Evolutionary conservation across 2,888 invertebrate species (phyloP), one percentile per base, ranked within the genome.

Genomic region (Meteorus cinctellus): DNA sequence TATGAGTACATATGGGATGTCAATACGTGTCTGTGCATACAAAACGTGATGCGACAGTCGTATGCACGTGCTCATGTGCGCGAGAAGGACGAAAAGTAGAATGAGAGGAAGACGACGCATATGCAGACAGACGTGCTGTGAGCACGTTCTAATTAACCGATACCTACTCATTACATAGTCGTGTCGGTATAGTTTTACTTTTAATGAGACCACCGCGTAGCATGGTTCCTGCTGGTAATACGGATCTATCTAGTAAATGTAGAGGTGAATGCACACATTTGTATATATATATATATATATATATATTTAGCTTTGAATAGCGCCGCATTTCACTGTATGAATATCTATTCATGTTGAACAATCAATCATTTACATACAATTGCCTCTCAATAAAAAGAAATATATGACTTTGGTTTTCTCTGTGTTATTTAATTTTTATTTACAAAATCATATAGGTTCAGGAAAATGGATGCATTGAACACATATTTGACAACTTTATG

Each of bases 201-300:
- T 85, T 87, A 87, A 87, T 87, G 87, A 87, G 87, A 87, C 87
- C 87, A 87, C 87, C 87, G 77, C 79, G 78, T 74, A 74, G 77
- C 79, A 77, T 62, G 72, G 60, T 65, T 51, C 36, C 72, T 27
- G 27, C 19, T 55, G 19, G 14, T 31, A 19, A 19, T 65, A 2
- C 5, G 14, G 1, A 19, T 65, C 19, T 24, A 41, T 41, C 65
- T 65, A 63, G 36, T 41, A 27, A 19, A 48, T 67, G 16, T 63
- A 51, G n/a, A 34, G 65, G 36, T 63, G 31, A 41, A 29, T 59
- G 36, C 12, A 55, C 51, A 24, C 24, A 66, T 41, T 36, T 51
- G 27, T 70, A 59, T 60, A 29, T 74, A 36, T 41, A 48, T 34
- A 51, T 63, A 31, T 24, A 27, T 16, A 24, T 24, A 24, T 24